Evolutionary conservation across 2,113 vertebrate genomes (phyloP), one percentile per base, ranked within the genome.

Genomic region (Clupea harengus): DNA sequence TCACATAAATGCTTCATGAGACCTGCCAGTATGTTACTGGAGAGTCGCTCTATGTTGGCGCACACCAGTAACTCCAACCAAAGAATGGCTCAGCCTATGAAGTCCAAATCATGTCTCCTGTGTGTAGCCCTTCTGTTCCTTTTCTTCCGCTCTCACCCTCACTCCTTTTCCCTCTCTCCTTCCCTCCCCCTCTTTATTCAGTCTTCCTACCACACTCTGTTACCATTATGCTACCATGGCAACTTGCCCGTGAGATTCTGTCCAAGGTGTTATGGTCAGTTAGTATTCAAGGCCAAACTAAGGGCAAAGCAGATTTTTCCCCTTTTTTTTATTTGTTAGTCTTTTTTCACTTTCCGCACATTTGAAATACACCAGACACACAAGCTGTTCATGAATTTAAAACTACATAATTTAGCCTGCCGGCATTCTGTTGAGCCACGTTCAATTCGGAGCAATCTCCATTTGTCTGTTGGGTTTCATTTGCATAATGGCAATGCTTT

Each of bases 201-300:
- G 20, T 45, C 81, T n/a, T 67, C 54, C 0, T 15, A 28, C 57
- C 49, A 50, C 9, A 84, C 84, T 82, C 32, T 50, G 75, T 86
- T 45, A 86, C 85, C 81, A 82, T 45, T 82, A 84, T 89, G 87
- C 81, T 86, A 83, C 90, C 88, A 90, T 90, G 87, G 87, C 86
- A 90, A 89, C 87, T 87, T 87, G 85, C 46, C 67, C 80, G 72
- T 39, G 78, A 86, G 78, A 84, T 81, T 81, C 60, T 82, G 83
- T 84, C n/a, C 67, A 83, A 85, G 82, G 84, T 82, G 84, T 87
- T 52, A 57, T 45, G 81, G 83, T 81, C 64, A 83, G 85, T 84
- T 86, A 86, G 78, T 75, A 54, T 81, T 86, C 88, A 88, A 88
- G 87, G 87, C 88, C 84, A 15, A 78, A 78, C 72, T 78, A 78